A percentile compares a stretch with the other conserved stretches of the same genome.
phyloP scores from a whole-genome alignment of 2,113 vertebrate genomes.

The Butorides virescens region DNA sequence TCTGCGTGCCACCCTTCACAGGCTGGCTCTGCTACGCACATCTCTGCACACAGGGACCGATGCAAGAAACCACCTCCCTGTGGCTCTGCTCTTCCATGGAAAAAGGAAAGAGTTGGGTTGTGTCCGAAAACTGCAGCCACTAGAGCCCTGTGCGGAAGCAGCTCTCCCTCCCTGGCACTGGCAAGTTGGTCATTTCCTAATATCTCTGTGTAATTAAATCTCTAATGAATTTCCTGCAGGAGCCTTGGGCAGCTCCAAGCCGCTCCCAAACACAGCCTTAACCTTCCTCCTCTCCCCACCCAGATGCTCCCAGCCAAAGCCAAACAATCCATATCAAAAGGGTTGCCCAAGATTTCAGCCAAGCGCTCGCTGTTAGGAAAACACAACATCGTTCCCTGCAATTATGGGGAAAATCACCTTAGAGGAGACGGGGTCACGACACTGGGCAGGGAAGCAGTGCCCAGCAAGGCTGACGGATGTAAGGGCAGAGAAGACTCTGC shows the following conservation, averaged over 20 bases:
- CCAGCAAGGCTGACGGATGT: not conserved
- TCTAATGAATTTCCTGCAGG: not conserved
- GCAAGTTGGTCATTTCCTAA: not conserved
- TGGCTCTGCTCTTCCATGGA: rapidly evolving
- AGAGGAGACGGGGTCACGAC: not conserved
- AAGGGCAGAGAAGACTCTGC: not conserved
- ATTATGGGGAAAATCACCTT: not conserved
- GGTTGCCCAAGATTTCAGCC: not conserved
- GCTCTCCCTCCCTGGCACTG: not conserved
- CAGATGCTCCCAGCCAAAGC: not conserved
- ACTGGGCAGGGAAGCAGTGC: not conserved
- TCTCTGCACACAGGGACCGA: rapidly evolving
- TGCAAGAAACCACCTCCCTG: not conserved
- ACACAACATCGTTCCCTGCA: rapidly evolving
- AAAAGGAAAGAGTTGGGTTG: not conserved
- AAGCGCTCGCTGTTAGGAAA: not conserved
- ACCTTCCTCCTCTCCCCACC: not conserved
- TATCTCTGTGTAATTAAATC: not conserved
- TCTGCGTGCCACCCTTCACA: rapidly evolving
- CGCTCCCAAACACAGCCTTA: not conserved
- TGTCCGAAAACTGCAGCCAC: not conserved
- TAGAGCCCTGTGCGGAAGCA: rapidly evolving
- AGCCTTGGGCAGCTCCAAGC: not conserved
- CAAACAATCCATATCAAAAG: not conserved
- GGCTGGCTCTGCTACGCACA: not conserved